Percentiles rank a stretch among this genome's conserved stretches.
Conservation (phyloP, 2,113 vertebrate genomes). For the Crotophaga sulcirostris region DNA sequence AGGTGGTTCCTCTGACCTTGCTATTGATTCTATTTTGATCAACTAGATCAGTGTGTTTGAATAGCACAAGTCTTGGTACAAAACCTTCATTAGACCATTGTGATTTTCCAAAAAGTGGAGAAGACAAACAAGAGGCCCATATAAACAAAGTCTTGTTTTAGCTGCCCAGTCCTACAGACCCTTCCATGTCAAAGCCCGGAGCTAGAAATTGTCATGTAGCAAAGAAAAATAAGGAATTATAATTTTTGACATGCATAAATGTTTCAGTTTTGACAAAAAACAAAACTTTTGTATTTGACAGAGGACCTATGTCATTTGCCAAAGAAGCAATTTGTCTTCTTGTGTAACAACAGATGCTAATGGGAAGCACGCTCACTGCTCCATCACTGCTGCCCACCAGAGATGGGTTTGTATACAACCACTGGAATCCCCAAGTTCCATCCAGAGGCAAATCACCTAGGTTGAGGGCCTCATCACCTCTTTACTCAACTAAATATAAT, state of each 20-base stretch:
- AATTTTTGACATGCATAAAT: neutral
- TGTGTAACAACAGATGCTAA: slow-evolving; percentile 18
- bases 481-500: neutral
- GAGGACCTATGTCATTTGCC: neutral
- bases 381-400: neutral
- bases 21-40: neutral
- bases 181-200: neutral
- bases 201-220: neutral
- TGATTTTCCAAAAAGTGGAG: neutral
- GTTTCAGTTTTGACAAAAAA: neutral
- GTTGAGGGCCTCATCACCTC: neutral
- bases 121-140: neutral
- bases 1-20: neutral
- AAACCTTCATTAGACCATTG: neutral
- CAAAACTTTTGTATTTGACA: slow-evolving; percentile 7
- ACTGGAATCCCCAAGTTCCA: neutral
- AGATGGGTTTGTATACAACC: neutral
- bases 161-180: neutral
- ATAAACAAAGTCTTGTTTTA: neutral
- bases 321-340: slow-evolving; percentile 5
- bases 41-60: neutral
- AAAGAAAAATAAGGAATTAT: neutral
- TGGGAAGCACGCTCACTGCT: neutral
- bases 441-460: neutral
- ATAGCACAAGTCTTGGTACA: neutral